Evolutionary conservation across 1,140 invertebrate species (phyloP).

Genomic region (Halyomorpha halys): DNA sequence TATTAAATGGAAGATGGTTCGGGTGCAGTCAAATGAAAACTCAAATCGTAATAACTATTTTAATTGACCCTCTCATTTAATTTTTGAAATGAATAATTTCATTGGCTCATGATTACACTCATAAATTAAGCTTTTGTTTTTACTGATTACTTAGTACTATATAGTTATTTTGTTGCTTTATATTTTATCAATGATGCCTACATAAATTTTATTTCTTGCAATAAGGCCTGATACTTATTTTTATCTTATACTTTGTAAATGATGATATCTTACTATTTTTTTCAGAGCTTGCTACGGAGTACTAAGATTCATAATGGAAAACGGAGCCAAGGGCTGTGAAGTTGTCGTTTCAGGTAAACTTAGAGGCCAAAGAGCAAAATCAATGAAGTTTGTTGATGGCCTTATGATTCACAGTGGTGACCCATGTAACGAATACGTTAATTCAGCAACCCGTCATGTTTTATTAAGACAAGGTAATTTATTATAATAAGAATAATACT

Average conservation of each 20-base stretch:
- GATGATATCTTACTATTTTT: not conserved
- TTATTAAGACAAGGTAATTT: slow-evolving; percentile 79
- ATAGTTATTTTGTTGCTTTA: too few species aligned
- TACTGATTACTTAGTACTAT: too few species aligned
- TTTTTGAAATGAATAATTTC: too few species aligned
- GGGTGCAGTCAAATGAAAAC: too few species aligned
- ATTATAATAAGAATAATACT: not conserved
- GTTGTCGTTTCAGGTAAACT: slow-evolving; percentile 99
- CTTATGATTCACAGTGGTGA: slow-evolving; percentile 99
- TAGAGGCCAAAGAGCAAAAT: slow-evolving; percentile 96
- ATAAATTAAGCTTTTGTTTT: too few species aligned
- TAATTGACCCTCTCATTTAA: too few species aligned
- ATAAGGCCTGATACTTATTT: not conserved
- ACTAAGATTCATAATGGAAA: slow-evolving; percentile 98
- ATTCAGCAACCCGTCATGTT: slow-evolving; percentile 94
- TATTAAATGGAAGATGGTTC: too few species aligned
- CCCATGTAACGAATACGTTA: slow-evolving; percentile 96
- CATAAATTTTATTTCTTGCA: not conserved
- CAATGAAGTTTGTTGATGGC: slow-evolving; percentile 99
- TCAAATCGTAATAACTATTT: too few species aligned
- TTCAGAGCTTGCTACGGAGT: slow-evolving; percentile 95
- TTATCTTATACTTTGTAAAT: not conserved
- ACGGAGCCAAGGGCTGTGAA: slow-evolving; percentile 91
- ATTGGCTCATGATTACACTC: too few species aligned
- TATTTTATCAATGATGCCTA: too few species aligned